Base-by-base conservation (phyloP, 1,140 invertebrate species). In the Drosophila elegans region DNA sequence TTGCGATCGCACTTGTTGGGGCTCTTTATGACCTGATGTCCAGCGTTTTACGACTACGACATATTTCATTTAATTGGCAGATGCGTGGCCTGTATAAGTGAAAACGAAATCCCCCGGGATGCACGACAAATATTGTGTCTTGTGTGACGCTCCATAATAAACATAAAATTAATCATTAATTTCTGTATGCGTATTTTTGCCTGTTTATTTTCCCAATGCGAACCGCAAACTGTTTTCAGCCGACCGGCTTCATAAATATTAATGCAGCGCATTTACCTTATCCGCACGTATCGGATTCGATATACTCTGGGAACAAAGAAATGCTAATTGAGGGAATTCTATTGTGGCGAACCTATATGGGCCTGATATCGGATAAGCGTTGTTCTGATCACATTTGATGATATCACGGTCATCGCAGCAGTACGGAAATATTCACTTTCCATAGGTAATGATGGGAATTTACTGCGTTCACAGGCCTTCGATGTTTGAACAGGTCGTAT, bases 61-160 rank as follows among this genome's bases (percentile, higher is more conserved):
- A 88, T 86, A 76, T 88, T 73, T 68, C 62, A 68, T 79, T 88
- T 83, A 86, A 86, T 88, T 88, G 82, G 61, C 75, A 76, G 61
- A 44, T 27, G 51, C 49, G 48, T 75, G 64, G 61, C 45, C 34
- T 4, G 36, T 12, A 16, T 41, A 56, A 64, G 60, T 75, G 73
- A 66, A 75, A 66, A 27, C 13, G 39, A 75, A 59, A 25, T 49
- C 41, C 69, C 44, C n/a, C 10, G 5, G 21, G 67, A 46, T 13
- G 21, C 11, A 21, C n/a, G 51, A 25, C 63, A 67, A 71, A 71
- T 56, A 69, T 38, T 48, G 12, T 64, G 44, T 11, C 16, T 44
- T 48, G 42, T 34, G 64, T 55, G 29, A 42, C 48, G 51, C 63
- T 38, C 16, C 52, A 42, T 66, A 66, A 46, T 51, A 62, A 60